Percentiles rank a stretch among this genome's conserved stretches.
These are phyloP conservation scores for Nemurella pictetii DNA, from an alignment of 2,888 invertebrate species.

Conservation along the genomic window DNA sequence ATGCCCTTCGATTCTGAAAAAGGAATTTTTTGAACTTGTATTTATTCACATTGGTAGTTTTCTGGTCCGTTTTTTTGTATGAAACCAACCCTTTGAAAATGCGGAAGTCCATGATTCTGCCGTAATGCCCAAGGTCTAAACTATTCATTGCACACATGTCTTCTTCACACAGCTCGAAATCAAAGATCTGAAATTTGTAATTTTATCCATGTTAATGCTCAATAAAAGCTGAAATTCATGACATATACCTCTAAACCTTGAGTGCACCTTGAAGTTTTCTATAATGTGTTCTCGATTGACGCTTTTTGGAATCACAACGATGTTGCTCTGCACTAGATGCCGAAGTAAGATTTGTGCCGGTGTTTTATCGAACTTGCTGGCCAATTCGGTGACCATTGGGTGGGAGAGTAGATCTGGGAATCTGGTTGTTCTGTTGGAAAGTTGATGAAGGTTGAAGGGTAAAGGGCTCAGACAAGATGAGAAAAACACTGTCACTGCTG, in stretches of 20 bases:
- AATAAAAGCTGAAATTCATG: too few species aligned
- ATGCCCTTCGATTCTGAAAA: conserved; percentile 59
- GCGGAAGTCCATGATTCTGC: conserved; percentile 71
- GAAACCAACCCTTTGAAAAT: conserved; percentile 73
- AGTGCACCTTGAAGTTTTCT: conserved; percentile 69
- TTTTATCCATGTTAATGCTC: not conserved
- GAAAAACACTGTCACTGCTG: too few species aligned
- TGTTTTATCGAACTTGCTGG: conserved; percentile 65
- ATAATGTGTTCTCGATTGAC: conserved; percentile 70
- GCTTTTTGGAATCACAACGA: conserved; percentile 84
- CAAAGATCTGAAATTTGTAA: conserved; percentile 56
- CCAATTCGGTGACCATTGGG: conserved; percentile 60
- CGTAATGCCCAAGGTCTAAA: conserved; percentile 64
- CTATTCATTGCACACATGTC: conserved; percentile 65
- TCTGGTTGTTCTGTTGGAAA: too few species aligned
- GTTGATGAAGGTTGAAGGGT: too few species aligned
- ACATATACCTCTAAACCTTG: not conserved
- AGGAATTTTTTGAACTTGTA: conserved; percentile 22
- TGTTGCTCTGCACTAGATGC: conserved; percentile 71
- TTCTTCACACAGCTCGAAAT: conserved; percentile 65
- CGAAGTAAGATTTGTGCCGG: conserved; percentile 77
- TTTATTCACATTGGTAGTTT: conserved; percentile 1
- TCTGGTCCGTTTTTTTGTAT: conserved; percentile 44
- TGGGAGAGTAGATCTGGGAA: conserved; percentile 68
- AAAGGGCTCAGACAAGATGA: too few species aligned